Percentiles rank a stretch among this genome's conserved stretches.
Evolutionary conservation across 1,140 invertebrate genomes (phyloP).

Genomic region (Scaptomyza hsui): DNA sequence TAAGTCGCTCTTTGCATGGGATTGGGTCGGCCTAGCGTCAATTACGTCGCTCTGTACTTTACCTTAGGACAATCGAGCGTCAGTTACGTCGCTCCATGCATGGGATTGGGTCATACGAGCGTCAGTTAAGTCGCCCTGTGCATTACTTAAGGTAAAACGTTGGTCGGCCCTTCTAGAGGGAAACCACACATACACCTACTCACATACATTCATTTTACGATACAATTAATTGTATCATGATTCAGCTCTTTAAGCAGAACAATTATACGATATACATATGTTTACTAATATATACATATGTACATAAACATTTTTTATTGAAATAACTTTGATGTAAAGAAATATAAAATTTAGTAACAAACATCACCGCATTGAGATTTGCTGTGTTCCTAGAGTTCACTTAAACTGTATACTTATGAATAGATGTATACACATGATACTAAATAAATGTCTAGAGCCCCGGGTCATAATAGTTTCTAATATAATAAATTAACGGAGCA

Average conservation of each 20-base stretch:
- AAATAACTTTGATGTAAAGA: slow-evolving; percentile 27
- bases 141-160: no score
- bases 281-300: slow-evolving; percentile 11
- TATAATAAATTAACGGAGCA: slow-evolving; percentile 14
- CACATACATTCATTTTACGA: no score
- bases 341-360: slow-evolving; percentile 17
- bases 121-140: no score
- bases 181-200: slow-evolving; percentile 1
- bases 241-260: slow-evolving; percentile 17
- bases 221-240: no score
- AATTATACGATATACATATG: slow-evolving; percentile 9
- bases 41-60: no score
- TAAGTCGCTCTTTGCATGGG: no score
- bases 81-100: no score
- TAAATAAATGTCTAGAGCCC: slow-evolving; percentile 20
- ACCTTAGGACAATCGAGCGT: no score
- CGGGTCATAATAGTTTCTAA: not conserved
- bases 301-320: slow-evolving; percentile 11
- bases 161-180: no score
- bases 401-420: slow-evolving; percentile 14
- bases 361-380: slow-evolving; percentile 38
- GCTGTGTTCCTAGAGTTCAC: slow-evolving; percentile 43
- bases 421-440: not conserved
- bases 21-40: no score
- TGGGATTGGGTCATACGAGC: no score